A percentile compares a stretch with the other conserved stretches of the same genome.
Evolutionary conservation across 1,140 invertebrate genomes (phyloP).

Genomic region (Cherax destructor): DNA sequence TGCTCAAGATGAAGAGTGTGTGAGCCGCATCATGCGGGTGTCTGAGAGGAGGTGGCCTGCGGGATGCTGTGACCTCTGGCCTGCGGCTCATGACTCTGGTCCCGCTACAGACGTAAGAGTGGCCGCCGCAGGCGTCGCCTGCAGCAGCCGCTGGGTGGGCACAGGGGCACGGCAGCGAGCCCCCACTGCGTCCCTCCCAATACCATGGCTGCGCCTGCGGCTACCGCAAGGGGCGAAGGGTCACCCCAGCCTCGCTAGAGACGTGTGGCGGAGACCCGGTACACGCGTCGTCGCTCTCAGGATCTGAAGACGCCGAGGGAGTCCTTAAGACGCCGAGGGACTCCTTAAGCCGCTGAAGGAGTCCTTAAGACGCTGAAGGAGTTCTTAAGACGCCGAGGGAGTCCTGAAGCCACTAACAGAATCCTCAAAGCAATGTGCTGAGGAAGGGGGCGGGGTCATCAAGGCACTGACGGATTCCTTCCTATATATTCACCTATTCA

Average conservation of each 20-base stretch:
- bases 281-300: conserved; percentile 61
- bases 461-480: neutral
- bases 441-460: no score
- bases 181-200: neutral
- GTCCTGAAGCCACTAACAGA: no score
- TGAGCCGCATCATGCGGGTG: no score
- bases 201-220: conserved; percentile 35
- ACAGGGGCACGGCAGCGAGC: conserved; percentile 27
- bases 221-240: conserved; percentile 61
- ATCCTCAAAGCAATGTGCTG: no score
- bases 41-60: conserved; percentile 1
- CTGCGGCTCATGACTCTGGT: conserved; percentile 45
- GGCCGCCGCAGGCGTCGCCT: conserved; percentile 36
- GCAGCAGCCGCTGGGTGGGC: conserved; percentile 51
- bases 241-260: conserved; percentile 48
- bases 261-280: conserved; percentile 56
- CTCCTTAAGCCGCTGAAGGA: no score
- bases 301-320: neutral
- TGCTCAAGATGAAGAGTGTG: no score
- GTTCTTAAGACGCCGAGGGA: no score
- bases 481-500: neutral
- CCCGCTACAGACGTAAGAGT: conserved; percentile 56
- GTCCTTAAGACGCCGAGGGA: no score
- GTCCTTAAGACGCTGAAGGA: no score
- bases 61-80: conserved; percentile 54